A percentile compares a stretch with the other conserved stretches of the same genome.
phyloP scores from a whole-genome alignment of 2,113 vertebrate species.

The Antigone vipio region DNA sequence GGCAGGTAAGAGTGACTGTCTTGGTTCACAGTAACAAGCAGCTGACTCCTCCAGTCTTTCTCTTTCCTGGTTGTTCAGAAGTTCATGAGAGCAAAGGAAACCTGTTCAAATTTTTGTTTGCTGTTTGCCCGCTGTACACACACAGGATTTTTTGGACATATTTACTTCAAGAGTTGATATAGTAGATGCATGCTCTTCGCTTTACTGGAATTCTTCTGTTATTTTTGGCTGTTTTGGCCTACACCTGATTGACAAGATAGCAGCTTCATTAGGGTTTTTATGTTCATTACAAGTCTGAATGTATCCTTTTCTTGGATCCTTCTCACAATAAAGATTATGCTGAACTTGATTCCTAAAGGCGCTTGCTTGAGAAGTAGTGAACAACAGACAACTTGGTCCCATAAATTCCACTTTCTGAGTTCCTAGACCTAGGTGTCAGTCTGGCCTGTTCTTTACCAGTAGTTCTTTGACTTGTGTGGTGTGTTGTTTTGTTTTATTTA shows the following conservation, averaged over 20 bases:
- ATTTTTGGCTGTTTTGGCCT: constrained; percentile 4
- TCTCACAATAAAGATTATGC: background rate
- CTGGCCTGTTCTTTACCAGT: background rate
- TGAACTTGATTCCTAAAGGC: background rate
- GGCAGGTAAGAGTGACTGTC: background rate
- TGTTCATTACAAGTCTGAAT: background rate
- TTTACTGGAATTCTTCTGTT: background rate
- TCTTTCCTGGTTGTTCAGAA: background rate
- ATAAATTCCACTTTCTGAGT: background rate
- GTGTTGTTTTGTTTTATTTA: background rate
- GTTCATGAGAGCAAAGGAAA: background rate
- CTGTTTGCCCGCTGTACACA: background rate
- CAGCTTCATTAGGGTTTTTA: background rate
- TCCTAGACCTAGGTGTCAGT: background rate
- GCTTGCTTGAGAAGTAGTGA: background rate
- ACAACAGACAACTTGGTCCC: background rate
- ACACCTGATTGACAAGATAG: background rate
- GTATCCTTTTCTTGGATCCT: background rate
- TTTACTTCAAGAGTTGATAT: background rate
- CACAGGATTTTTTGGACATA: background rate
- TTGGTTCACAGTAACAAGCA: background rate
- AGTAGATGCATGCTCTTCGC: background rate
- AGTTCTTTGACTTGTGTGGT: background rate
- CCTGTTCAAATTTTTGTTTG: background rate
- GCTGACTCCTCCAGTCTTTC: background rate